phyloP scores from a whole-genome alignment of 1,140 invertebrate species.

The Drosophila tristis region DNA sequence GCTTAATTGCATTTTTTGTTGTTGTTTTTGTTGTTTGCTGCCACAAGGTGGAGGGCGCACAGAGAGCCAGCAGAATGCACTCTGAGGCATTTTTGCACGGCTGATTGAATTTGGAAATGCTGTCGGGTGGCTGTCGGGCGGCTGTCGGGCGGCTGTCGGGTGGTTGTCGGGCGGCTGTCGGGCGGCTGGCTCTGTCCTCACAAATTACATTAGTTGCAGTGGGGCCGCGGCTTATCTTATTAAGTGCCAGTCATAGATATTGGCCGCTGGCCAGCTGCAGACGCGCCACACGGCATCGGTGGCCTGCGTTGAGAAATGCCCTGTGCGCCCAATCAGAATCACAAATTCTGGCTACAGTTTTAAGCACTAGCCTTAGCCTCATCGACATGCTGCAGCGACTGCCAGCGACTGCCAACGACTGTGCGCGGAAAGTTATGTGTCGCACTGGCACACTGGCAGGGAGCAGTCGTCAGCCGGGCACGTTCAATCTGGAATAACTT shows the following conservation, averaged over 20 bases:
- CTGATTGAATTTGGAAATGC: constrained; percentile 73
- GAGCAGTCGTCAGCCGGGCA: constrained; percentile 19
- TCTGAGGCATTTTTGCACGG: constrained; percentile 50
- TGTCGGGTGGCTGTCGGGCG: constrained; percentile 27
- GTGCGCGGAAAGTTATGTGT: no score
- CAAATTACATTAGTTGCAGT: constrained; percentile 66
- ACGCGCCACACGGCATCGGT: not conserved
- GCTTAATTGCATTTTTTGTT: constrained; percentile 52
- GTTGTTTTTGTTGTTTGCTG: not conserved
- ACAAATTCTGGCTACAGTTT: no score
- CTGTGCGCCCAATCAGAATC: no score
- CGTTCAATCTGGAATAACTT: constrained; percentile 27
- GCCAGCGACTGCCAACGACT: not conserved
- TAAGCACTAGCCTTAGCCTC: no score
- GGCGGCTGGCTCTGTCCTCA: constrained; percentile 9
- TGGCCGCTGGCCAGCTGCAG: no score
- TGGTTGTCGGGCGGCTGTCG: not conserved
- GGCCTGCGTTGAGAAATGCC: no score
- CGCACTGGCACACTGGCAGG: no score
- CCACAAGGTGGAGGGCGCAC: not conserved
- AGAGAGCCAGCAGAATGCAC: no score
- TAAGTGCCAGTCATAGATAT: constrained; percentile 42
- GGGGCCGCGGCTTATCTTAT: constrained; percentile 57
- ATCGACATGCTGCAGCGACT: not conserved
- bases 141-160: not conserved